A percentile compares a stretch with the other conserved stretches of the same genome.
phyloP scores from a whole-genome alignment of 2,888 invertebrate genomes.

The Antheraea yamamai region DNA sequence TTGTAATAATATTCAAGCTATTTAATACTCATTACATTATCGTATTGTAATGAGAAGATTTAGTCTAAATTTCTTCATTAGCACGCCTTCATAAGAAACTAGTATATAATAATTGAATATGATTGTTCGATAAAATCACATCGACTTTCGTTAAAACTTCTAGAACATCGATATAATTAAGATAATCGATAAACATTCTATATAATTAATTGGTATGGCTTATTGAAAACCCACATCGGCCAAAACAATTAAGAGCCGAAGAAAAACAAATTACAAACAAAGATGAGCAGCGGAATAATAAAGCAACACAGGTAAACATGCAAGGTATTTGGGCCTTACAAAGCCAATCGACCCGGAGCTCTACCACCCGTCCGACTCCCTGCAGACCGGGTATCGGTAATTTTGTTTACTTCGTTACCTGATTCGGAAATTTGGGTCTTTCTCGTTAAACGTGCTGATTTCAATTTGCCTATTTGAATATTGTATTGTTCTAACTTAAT shows the following conservation, averaged over 20 bases:
- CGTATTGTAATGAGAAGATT: too few species aligned
- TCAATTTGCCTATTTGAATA: conserved; percentile 21
- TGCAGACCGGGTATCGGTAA: conserved; percentile 27
- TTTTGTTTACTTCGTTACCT: conserved; percentile 35
- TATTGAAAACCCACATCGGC: conserved; percentile 12
- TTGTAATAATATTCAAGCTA: too few species aligned
- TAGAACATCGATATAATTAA: not conserved
- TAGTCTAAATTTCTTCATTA: too few species aligned
- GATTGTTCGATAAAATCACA: not conserved
- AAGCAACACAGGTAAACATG: conserved; percentile 6
- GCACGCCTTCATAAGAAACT: too few species aligned
- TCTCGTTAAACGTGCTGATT: conserved; percentile 14
- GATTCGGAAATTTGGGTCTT: conserved; percentile 26
- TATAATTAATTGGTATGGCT: not conserved
- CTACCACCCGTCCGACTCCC: not conserved
- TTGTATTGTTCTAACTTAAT: not conserved
- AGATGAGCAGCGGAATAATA: not conserved
- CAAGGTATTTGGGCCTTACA: not conserved
- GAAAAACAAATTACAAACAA: conserved; percentile 11
- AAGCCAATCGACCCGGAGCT: conserved; percentile 7
- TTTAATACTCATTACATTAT: too few species aligned
- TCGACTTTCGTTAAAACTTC: not conserved
- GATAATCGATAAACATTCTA: not conserved
- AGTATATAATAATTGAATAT: too few species aligned
- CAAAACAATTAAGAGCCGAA: conserved; percentile 10